These are phyloP conservation scores for Sussaba pulchella DNA, from an alignment of 2,888 invertebrate genomes.

Conservation along the genomic window DNA sequence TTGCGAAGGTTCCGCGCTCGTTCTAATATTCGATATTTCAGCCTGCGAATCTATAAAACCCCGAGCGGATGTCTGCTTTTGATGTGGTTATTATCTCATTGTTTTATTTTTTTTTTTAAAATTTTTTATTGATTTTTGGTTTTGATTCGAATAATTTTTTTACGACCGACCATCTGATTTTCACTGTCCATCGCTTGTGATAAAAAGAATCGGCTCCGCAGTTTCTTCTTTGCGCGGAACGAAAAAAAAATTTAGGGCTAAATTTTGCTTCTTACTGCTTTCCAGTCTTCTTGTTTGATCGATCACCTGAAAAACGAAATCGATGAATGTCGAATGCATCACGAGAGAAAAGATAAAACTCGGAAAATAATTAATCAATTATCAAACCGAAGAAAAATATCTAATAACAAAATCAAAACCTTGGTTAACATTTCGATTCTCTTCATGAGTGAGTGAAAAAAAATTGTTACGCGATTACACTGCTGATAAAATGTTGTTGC, in stretches of 20 bases:
- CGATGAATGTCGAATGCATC: neutral
- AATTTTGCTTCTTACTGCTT: constrained; percentile 78
- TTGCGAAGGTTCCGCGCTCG: constrained; percentile 33
- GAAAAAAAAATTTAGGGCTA: constrained; percentile 52
- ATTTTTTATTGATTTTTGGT: constrained; percentile 35
- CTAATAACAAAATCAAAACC: too few relatives aligned
- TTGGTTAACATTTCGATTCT: too few relatives aligned
- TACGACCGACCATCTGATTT: constrained; percentile 52
- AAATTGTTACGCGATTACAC: too few relatives aligned
- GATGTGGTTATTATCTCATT: constrained; percentile 31
- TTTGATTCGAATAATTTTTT: too few relatives aligned
- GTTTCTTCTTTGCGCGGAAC: constrained; percentile 47
- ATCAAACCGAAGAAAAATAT: too few relatives aligned
- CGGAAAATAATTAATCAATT: too few relatives aligned
- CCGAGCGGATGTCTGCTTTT: constrained; percentile 63
- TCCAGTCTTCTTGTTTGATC: constrained; percentile 82
- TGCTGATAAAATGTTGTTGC: too few relatives aligned
- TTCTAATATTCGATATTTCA: constrained; percentile 30
- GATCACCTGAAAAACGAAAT: constrained; percentile 77
- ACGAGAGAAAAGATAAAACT: too few relatives aligned
- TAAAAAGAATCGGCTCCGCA: neutral
- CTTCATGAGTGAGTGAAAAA: too few relatives aligned
- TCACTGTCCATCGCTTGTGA: constrained; percentile 46
- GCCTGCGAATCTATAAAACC: constrained; percentile 55
- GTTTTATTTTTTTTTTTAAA: constrained; percentile 36